Evolutionary conservation across 2,113 vertebrate species (phyloP), one percentile per base, ranked within the genome.

Genomic region (Atlantisia rogersi): DNA sequence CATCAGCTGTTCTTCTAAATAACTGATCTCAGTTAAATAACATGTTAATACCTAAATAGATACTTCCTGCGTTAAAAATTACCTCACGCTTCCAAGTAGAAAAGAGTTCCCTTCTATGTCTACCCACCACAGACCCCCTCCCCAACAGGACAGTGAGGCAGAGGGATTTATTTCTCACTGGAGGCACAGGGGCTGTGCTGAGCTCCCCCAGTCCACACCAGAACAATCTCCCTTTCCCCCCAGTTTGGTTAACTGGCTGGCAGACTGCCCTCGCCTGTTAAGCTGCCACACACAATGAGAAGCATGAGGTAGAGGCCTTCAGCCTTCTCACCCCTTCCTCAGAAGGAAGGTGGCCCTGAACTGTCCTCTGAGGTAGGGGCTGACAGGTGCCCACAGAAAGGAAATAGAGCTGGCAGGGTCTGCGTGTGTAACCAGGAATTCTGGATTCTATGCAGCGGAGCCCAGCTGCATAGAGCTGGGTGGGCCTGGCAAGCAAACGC

Each of bases 331-430:
- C 19, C 19, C 39, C 42, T 10, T 44, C 4, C 35, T 14, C 35
- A 60, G 40, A 65, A 62, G 59, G n/a, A 73, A 13, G 50, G 40
- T 9, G 26, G 31, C 11, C 76, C 31, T 5, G 3, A 58, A 22
- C 19, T 25, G 65, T 70, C 52, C 56, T 39, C 24, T 3, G 10
- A 65, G 29, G 35, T 8, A 62, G 32, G 60, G 39, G 39, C 21
- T 0, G 0, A 37, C 0, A 24, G 37, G 39, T 84, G 39, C 55
- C 65, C 18, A 11, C 5, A 69, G n/a, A 35, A 67, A 19, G 31
- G 20, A 40, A 48, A 35, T 24, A 42, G 31, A 52, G 53, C 28
- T 16, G 44, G 25, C 5, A 6, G 35, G 31, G 4, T 70, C 62
- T 48, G 5, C 2, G 1, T 6, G 10, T 62, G 15, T 7, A 6